Evolutionary conservation across 2,113 vertebrate species (phyloP), one percentile per base, ranked within the genome.

Genomic region (Psilopsiagon aymara): DNA sequence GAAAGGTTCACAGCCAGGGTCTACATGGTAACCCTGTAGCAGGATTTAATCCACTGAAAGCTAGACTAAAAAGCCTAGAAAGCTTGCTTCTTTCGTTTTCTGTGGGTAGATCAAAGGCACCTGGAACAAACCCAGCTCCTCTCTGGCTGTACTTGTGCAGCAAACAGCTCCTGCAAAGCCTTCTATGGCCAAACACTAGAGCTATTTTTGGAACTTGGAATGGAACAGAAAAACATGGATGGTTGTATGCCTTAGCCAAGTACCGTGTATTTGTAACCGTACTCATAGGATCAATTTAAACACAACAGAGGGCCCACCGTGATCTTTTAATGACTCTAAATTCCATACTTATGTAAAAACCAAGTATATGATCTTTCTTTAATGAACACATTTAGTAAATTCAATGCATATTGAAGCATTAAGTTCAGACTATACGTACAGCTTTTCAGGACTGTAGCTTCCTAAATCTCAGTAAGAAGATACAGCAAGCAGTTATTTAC

Each of bases 261-360:
- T 39, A 76, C 14, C 13, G 3, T 10, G 10, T 53, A 74, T 46
- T 92, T 89, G 37, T 37, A 70, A 6, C 11, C 23, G 3, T 15
- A n/a, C 33, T 47, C 11, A 44, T 23, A 12, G 14, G 11, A 79
- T 57, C 6, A 28, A 27, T 46, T 49, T 29, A 55, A 82, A 67
- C 4, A 25, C 20, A 68, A 79, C 1, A 64, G 9, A 77, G 9
- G 6, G 14, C 2, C 7, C 10, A 49, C 1, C 1, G 5, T 39
- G 4, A 53, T 83, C n/a, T 44, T 69, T 84, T 53, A 71, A 55
- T 63, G 13, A 63, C 21, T 53, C 6, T 23, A 24, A 78, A 60
- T 33, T 67, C 23, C 1, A 0, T 35, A 28, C 25, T 21, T 27
- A 39, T 9, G 5, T 53, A 28, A 63, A 78, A 87, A 71, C 1